These are phyloP conservation scores for Rhopalosiphum maidis DNA, from an alignment of 1,140 invertebrate genomes.

Conservation along the genomic window DNA sequence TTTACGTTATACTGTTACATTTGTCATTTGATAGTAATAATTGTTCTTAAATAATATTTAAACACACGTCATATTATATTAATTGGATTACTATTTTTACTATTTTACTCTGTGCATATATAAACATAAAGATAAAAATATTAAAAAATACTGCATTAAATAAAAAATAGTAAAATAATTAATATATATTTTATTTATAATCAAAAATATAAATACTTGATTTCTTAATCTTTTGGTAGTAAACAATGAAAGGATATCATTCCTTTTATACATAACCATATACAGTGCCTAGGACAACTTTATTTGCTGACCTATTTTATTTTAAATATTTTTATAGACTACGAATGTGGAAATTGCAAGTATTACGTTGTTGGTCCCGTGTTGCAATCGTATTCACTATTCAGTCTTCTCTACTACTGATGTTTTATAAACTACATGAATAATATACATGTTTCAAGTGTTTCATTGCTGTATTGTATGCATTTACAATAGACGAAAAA, in stretches of 20 bases:
- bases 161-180: background rate
- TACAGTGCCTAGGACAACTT: background rate
- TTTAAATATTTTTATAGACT: background rate
- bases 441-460: background rate
- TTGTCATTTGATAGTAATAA: background rate
- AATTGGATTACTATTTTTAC: background rate
- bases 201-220: background rate
- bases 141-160: background rate
- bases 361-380: background rate
- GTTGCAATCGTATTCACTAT: background rate
- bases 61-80: background rate
- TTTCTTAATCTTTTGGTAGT: background rate
- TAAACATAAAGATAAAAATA: background rate
- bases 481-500: background rate
- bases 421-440: background rate
- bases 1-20: background rate
- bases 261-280: too few species aligned
- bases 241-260: too few species aligned
- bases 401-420: background rate
- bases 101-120: background rate
- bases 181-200: background rate
- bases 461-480: too few species aligned
- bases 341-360: background rate
- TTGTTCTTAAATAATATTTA: background rate
- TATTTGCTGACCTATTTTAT: background rate